Base-by-base conservation (phyloP, 2,797 vertebrate genomes). In the Monodelphis domestica region DNA sequence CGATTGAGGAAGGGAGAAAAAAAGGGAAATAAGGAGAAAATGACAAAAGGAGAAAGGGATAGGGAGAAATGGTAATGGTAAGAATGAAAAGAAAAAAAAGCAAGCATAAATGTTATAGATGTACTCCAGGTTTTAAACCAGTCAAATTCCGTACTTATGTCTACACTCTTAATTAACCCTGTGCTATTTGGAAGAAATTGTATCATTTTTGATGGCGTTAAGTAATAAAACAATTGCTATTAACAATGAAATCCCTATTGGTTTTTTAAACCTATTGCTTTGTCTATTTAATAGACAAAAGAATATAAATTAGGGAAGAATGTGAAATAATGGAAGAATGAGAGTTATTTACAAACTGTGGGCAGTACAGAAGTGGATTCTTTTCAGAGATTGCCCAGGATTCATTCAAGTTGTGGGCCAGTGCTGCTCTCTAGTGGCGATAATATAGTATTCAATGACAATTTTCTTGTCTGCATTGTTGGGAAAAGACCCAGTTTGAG, bases 351-450 rank as follows among this genome's bases (percentile, higher is more conserved):
- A 38, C n/a, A 0, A 5, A n/a, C 21, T n/a, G 5, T 1, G 89
- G 30, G 1, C 11, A 15, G 29, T 33, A 33, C 90, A 21, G 28
- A 50, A n/a, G 2, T 3, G 2, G 57, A 70, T 0, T 1, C 3
- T n/a, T n/a, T n/a, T n/a, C n/a, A n/a, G n/a, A n/a, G 4, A 10
- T 0, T 53, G 15, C 1, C 53, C 29, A 24, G 30, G 21, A 54
- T 7, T 21, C 45, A 54, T 87, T 94, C 89, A 97, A n/a, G 91
- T 11, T 14, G 28, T 88, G 54, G 93, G 53, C 89, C 89, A 2
- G 5, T 95, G 92, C 94, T 91, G 93, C 96, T 95, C 94, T 89
- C 97, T 96, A 88, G 95, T 95, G 97, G 94, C n/a, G 21, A 26
- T 0, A 9, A 33, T 53, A n/a, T 59, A 51, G 38, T 53, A 89